These are phyloP conservation scores for Sturnus vulgaris DNA, from an alignment of 2,113 vertebrate species.

Conservation along the genomic window DNA sequence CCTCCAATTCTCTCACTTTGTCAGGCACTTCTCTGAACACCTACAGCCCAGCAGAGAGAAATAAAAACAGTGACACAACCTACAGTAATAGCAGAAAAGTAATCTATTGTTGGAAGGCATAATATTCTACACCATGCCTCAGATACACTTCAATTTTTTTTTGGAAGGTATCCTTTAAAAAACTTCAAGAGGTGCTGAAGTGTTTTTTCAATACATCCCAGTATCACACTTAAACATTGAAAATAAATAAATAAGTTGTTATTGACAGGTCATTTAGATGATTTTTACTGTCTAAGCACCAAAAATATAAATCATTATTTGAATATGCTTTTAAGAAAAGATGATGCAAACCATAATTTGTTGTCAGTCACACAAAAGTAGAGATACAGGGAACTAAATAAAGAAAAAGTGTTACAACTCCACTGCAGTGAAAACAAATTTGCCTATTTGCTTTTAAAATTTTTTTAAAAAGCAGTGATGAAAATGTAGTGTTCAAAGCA, in stretches of 20 bases:
- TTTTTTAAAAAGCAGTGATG: background rate
- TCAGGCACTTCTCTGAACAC: slow-evolving; percentile 80
- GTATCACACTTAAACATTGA: background rate
- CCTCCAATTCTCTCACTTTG: slow-evolving; percentile 78
- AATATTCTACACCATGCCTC: background rate
- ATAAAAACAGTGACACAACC: background rate
- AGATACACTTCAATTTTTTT: background rate
- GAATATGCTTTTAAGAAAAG: background rate
- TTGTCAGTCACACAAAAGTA: background rate
- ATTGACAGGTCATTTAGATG: background rate
- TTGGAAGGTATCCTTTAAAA: background rate
- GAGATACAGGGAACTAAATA: background rate
- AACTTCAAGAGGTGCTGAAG: background rate
- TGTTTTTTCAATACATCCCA: background rate
- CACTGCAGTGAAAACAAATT: background rate
- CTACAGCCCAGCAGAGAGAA: slow-evolving; percentile 47
- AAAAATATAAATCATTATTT: background rate
- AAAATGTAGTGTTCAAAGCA: background rate
- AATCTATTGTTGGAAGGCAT: background rate
- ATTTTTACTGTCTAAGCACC: background rate
- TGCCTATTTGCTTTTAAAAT: background rate
- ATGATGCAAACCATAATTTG: background rate
- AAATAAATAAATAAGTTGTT: background rate
- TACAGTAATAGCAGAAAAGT: background rate
- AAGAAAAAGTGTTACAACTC: background rate